A percentile compares a stretch with the other conserved stretches of the same genome.
These are phyloP conservation scores for Phenganax stokvisi DNA, from an alignment of 92 coral and sea anemone genomes.

Conservation along the genomic window DNA sequence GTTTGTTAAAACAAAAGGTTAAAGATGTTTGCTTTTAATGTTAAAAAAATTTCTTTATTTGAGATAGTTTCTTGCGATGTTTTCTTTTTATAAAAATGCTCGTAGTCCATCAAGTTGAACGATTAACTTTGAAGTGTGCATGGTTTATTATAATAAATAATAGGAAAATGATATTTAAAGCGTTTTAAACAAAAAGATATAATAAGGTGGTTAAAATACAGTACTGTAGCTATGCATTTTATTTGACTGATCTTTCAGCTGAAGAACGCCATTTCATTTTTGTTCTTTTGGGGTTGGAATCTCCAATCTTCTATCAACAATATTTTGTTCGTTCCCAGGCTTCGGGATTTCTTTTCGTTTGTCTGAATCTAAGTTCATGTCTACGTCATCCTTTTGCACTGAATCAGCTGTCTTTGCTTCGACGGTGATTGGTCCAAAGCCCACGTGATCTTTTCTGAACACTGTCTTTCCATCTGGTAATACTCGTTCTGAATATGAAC, in stretches of 20 bases:
- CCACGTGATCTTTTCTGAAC: conserved; percentile 64
- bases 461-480: conserved; percentile 61
- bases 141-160: too few species aligned
- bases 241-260: conserved; percentile 12
- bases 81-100: too few species aligned
- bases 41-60: too few species aligned
- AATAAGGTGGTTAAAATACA: neutral
- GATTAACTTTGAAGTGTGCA: too few species aligned
- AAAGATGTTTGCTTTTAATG: too few species aligned
- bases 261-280: neutral
- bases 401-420: conserved; percentile 95
- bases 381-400: conserved; percentile 48
- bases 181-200: too few species aligned
- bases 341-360: conserved; percentile 29
- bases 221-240: neutral
- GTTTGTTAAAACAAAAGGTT: too few species aligned
- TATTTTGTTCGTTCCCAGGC: neutral
- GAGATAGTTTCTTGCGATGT: too few species aligned
- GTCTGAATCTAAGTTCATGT: conserved; percentile 45
- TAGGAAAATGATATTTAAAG: too few species aligned
- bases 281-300: conserved; percentile 27
- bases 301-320: conserved; percentile 19
- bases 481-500: conserved; percentile 56
- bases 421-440: conserved; percentile 96
- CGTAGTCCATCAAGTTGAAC: too few species aligned